Conservation (phyloP, 2,888 invertebrate species). For the Drosophila engyochracea region DNA sequence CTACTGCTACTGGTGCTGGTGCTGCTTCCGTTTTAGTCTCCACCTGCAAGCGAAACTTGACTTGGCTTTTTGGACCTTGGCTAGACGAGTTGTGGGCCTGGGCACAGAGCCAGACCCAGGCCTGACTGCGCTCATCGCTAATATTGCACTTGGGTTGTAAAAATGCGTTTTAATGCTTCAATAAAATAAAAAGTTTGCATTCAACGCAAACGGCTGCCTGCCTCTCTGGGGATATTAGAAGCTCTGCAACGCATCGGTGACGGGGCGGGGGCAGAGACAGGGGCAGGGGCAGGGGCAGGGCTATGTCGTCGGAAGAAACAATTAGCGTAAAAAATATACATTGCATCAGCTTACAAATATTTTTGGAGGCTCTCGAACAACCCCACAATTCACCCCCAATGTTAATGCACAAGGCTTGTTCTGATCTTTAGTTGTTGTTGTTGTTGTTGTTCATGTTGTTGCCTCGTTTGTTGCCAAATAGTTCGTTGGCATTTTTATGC, state of each 20-base stretch:
- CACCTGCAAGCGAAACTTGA: slow-evolving; percentile 25
- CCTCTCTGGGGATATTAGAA: slow-evolving; percentile 10
- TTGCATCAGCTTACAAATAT: slow-evolving; percentile 62
- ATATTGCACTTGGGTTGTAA: slow-evolving; percentile 80
- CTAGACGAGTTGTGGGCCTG: slow-evolving; percentile 28
- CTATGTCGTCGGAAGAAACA: slow-evolving; percentile 73
- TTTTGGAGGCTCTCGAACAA: slow-evolving; percentile 12
- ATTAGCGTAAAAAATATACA: slow-evolving; percentile 83
- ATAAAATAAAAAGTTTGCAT: slow-evolving; percentile 83
- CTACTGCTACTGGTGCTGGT: neutral
- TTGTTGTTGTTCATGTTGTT: neutral
- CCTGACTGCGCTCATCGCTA: slow-evolving; percentile 55
- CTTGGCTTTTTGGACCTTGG: slow-evolving; percentile 46
- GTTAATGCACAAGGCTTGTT: slow-evolving; percentile 50
- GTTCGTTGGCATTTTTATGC: slow-evolving; percentile 62
- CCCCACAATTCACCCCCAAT: neutral
- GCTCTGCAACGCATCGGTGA: neutral
- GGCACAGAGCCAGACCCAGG: slow-evolving; percentile 7
- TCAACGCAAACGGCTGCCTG: slow-evolving; percentile 51
- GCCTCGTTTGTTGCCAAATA: slow-evolving; percentile 46
- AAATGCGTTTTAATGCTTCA: slow-evolving; percentile 83
- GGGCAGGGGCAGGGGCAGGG: neutral
- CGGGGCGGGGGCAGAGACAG: neutral
- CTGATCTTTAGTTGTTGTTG: neutral
- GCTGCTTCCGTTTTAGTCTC: slow-evolving; percentile 1